Evolutionary conservation across 2,888 invertebrate species (phyloP), one percentile per base, ranked within the genome.

Genomic region (Caenorhabditis sp.): DNA sequence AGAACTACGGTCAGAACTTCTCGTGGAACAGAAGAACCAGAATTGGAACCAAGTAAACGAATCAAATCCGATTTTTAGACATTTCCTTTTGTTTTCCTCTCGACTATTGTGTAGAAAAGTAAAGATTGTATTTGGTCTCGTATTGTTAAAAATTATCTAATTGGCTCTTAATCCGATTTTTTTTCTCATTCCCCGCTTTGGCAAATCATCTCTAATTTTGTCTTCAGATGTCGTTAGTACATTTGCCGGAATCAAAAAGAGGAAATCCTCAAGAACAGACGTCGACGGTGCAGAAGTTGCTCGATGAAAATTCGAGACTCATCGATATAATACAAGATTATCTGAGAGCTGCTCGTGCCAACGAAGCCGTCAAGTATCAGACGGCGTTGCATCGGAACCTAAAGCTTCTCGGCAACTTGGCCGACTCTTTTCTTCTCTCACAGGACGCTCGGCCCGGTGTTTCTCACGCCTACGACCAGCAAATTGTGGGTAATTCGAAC

Each of bases 281-380:
- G 32, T 70, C 84, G 7, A 85, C 78, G 6, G 83, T 85, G 13
- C 83, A 85, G 52, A 80, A 85, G 46, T 48, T 98, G 93, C 92
- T 98, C 75, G 97, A 98, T 91, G 98, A 98, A 91, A 98, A 98
- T 90, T 94, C 94, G 85, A 95, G 96, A 89, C 92, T 98, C 45
- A 97, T 98, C 87, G 95, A 96, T 91, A 95, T 95, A 8, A 96
- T 98, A 89, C 94, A 95, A 90, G 97, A 98, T 86, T 96, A 94
- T 91, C 97, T 98, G 91, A 94, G 93, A 82, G 61, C 70, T 65
- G 83, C 82, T 20, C 66, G 80, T 5, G 73, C 80, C 6, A 80
- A 65, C 20, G 85, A 86, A 41, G 75, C 77, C 66, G 81, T 56
- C 75, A 92, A 92, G 80, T 93, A 95, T 90, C 96, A 97, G 89